Conservation (phyloP, 2,888 invertebrate species). For the Stenchaetothrips biformis region DNA sequence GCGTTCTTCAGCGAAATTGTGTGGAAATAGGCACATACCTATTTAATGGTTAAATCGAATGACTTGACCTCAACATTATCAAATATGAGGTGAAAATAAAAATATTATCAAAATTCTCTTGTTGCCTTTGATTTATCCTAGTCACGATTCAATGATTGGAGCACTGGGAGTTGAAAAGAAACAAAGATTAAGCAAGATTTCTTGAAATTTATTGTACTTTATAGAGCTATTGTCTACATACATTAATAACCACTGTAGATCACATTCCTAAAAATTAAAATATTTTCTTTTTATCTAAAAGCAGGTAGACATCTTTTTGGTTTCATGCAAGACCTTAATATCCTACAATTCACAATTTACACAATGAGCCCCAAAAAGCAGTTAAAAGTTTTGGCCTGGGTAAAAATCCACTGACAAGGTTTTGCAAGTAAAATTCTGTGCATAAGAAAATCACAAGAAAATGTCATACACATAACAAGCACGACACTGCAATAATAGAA, state of each 20-base stretch:
- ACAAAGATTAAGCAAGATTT: neutral
- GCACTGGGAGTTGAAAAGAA: neutral
- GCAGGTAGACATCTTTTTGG: conserved; percentile 13
- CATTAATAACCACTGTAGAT: conserved; percentile 3
- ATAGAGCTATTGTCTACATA: conserved; percentile 9
- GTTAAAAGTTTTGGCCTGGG: neutral
- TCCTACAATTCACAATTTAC: neutral
- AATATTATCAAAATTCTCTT: neutral
- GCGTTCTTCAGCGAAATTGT: no score
- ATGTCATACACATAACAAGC: neutral
- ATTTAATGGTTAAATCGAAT: neutral
- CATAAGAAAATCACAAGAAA: neutral
- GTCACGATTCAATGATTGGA: neutral
- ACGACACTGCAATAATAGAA: no score
- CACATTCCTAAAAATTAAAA: conserved; percentile 19
- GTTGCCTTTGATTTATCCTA: neutral
- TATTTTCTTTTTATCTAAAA: conserved; percentile 12
- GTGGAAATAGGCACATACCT: no score
- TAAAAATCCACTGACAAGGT: neutral
- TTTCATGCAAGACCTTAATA: neutral
- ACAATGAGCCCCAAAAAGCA: neutral
- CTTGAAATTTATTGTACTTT: conserved; percentile 3
- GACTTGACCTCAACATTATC: neutral
- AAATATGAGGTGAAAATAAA: neutral
- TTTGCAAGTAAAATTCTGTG: neutral